These are phyloP conservation scores for Mastacembelus armatus DNA, from an alignment of 2,797 vertebrate species.

Conservation along the genomic window DNA sequence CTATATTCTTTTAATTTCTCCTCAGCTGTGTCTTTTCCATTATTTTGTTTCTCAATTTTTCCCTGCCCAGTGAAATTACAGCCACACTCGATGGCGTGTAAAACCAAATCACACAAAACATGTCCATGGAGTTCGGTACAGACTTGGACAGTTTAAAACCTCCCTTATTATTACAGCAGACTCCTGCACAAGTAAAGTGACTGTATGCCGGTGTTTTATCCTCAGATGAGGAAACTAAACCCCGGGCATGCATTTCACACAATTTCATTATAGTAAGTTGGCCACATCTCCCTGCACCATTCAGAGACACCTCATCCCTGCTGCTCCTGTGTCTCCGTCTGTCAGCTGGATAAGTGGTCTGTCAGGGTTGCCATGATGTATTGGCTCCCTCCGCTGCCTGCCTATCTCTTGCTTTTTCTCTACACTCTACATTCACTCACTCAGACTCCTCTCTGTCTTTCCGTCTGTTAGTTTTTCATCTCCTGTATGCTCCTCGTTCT, in stretches of 20 bases:
- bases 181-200: conserved; percentile 14
- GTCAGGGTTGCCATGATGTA: conserved; percentile 72
- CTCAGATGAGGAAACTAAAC: conserved; percentile 45
- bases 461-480: conserved; percentile 33
- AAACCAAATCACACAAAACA: background rate
- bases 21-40: background rate
- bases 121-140: background rate
- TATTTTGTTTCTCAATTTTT: background rate
- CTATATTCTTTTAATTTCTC: background rate
- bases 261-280: conserved; percentile 73
- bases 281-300: conserved; percentile 49
- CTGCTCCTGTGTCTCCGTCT: conserved; percentile 67
- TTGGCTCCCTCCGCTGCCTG: conserved; percentile 42
- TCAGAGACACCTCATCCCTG: conserved; percentile 66
- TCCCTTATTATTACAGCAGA: conserved; percentile 1
- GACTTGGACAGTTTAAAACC: no score
- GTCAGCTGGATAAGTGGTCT: conserved; percentile 74
- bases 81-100: background rate
- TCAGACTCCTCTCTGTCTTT: conserved; percentile 22
- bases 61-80: background rate
- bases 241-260: conserved; percentile 47
- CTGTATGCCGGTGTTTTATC: conserved; percentile 34
- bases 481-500: conserved; percentile 16
- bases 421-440: conserved; percentile 27
- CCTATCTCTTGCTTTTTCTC: conserved; percentile 15